Percentiles rank a stretch among this genome's conserved stretches.
These are phyloP conservation scores for Centropyge bicolor DNA, from an alignment of 2,797 vertebrate genomes.

Conservation along the genomic window DNA sequence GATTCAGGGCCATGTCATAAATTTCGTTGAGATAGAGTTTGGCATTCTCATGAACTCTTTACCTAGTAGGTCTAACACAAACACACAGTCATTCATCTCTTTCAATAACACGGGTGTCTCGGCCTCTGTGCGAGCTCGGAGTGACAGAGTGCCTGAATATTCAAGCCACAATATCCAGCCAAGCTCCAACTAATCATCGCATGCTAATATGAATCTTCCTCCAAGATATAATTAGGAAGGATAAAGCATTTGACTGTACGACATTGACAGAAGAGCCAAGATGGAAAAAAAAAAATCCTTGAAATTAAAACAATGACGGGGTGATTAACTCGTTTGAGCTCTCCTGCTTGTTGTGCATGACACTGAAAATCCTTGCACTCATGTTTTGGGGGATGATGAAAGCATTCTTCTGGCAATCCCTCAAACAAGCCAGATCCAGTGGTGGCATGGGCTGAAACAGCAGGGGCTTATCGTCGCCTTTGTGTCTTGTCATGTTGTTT, in stretches of 20 bases:
- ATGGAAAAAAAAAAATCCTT: constrained; percentile 14
- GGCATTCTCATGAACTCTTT: constrained; percentile 82
- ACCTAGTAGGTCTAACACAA: constrained; percentile 70
- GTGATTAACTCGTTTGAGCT: constrained; percentile 68
- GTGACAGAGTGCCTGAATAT: constrained; percentile 45
- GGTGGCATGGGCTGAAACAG: constrained; percentile 78
- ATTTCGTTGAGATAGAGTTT: constrained; percentile 76
- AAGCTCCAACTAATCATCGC: neutral
- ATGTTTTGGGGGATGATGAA: constrained; percentile 84
- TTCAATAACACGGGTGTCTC: constrained; percentile 47
- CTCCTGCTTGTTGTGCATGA: constrained; percentile 51
- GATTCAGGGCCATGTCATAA: constrained; percentile 74
- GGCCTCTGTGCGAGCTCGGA: constrained; percentile 29
- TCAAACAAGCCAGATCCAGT: constrained; percentile 78
- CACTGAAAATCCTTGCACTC: constrained; percentile 69
- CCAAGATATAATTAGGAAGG: constrained; percentile 25
- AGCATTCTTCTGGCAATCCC: constrained; percentile 86
- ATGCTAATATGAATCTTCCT: constrained; percentile 25
- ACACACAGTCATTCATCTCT: constrained; percentile 70
- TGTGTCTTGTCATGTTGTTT: constrained; percentile 79
- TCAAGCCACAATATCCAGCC: constrained; percentile 7
- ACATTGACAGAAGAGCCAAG: constrained; percentile 1
- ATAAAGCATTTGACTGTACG: constrained; percentile 16
- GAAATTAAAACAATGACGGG: constrained; percentile 63
- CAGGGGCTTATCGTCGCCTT: constrained; percentile 78